Conservation (phyloP, 1,140 invertebrate species). For the Schlechtendalia chinensis region DNA sequence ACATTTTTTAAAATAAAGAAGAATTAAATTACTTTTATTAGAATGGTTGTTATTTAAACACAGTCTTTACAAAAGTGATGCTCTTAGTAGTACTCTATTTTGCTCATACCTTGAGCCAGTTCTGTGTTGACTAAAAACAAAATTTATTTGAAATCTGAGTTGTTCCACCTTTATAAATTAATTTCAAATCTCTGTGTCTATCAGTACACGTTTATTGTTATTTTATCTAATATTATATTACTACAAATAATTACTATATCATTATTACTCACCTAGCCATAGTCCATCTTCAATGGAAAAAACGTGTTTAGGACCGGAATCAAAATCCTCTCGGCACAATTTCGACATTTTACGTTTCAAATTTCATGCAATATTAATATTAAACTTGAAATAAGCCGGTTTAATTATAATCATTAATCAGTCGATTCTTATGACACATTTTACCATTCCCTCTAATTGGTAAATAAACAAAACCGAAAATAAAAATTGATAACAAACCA, state of each 20-base stretch:
- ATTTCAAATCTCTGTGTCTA: too few relatives aligned
- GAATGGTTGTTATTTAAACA: too few relatives aligned
- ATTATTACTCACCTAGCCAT: slow-evolving; percentile 62
- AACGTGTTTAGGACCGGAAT: slow-evolving; percentile 65
- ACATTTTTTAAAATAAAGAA: too few relatives aligned
- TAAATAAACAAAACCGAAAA: not conserved
- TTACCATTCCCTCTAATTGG: too few relatives aligned
- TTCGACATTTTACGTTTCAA: slow-evolving; percentile 39
- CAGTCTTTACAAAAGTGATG: too few relatives aligned
- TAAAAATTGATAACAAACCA: not conserved
- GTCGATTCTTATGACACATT: not conserved
- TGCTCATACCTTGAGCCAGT: too few relatives aligned
- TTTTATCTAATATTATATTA: not conserved
- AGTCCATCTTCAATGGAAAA: slow-evolving; percentile 70
- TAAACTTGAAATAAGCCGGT: not conserved
- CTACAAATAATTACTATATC: not conserved
- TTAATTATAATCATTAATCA: not conserved
- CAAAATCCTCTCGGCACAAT: slow-evolving; percentile 59
- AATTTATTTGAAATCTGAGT: not conserved
- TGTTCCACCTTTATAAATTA: too few relatives aligned
- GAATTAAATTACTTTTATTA: too few relatives aligned
- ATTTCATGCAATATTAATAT: too few relatives aligned
- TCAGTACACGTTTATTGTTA: too few relatives aligned
- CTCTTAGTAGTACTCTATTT: too few relatives aligned
- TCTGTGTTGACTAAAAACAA: too few relatives aligned